phyloP scores from a whole-genome alignment of 2,888 invertebrate genomes.

The Oscheius sp. region DNA sequence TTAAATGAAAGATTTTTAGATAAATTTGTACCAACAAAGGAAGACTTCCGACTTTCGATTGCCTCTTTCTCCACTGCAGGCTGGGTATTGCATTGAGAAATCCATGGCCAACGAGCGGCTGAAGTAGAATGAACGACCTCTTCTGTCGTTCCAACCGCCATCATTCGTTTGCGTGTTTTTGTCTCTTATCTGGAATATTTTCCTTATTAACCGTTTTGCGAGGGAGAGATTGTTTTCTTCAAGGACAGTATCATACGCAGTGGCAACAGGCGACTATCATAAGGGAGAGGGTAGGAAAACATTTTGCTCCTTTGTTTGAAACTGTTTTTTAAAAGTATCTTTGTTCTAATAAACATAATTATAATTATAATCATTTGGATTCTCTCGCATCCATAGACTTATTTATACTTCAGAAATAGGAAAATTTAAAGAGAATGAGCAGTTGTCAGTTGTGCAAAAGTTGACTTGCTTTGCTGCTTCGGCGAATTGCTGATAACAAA shows the following conservation, averaged over 20 bases:
- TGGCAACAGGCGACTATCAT: no score
- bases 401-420: no score
- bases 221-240: not conserved
- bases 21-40: not conserved
- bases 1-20: no score
- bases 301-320: no score
- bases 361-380: no score
- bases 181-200: constrained; percentile 19
- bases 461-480: no score
- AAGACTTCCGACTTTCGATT: not conserved
- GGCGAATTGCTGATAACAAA: constrained; percentile 21
- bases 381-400: no score
- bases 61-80: not conserved
- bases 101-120: constrained; percentile 3
- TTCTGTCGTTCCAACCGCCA: constrained; percentile 21
- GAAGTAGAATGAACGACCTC: not conserved
- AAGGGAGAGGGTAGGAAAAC: no score
- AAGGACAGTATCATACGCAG: not conserved
- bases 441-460: no score
- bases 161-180: not conserved
- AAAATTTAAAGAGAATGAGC: no score
- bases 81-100: not conserved
- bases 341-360: no score
- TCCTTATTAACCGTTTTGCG: not conserved
- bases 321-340: no score